Evolutionary conservation across 2,113 vertebrate species (phyloP), one percentile per base, ranked within the genome.

Genomic region (Redunca redunca): DNA sequence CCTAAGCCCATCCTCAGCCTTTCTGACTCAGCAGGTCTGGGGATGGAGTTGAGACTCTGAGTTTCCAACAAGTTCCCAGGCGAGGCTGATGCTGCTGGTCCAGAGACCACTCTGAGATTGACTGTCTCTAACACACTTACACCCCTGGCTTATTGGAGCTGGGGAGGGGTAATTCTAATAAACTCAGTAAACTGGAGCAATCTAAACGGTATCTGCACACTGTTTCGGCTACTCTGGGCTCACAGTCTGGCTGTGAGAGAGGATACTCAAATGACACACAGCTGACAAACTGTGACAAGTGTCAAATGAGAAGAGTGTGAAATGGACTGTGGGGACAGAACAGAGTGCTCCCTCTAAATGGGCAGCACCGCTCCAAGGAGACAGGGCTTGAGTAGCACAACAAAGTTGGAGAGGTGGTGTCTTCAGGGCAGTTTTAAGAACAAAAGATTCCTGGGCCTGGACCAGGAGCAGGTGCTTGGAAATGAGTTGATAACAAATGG

Each of bases 351-450:
- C 55, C 30, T 84, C 81, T 80, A 40, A 43, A 13, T 0, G 23
- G 46, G 55, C 12, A 67, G 46, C 85, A 30, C 14, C 1, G 9
- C 40, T 40, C 82, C 82, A 15, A 55, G 83, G n/a, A 93, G 16
- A 67, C 1, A 19, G 16, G n/a, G 67, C 25, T 57, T 1, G 10
- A 58, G 48, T 3, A 28, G 13, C n/a, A 33, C 10, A 36, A n/a
- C 2, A 2, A 16, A 46, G 62, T 8, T 0, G 1, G 13, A 17
- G 19, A 53, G 60, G 25, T 8, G 15, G 30, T 3, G 21, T 2
- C 16, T 48, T 28, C 26, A 19, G 88, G 7, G 33, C 1, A 30
- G 80, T 81, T 40, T 94, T 52, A 94, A 48, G 80, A 80, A 57
- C 25, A 53, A 33, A 90, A 46, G 21, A 40, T 58, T 46, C 9